Percentiles rank a stretch among this genome's conserved stretches.
phyloP scores from a whole-genome alignment of 2,888 invertebrate genomes.

The Drosophila prostipennis region DNA sequence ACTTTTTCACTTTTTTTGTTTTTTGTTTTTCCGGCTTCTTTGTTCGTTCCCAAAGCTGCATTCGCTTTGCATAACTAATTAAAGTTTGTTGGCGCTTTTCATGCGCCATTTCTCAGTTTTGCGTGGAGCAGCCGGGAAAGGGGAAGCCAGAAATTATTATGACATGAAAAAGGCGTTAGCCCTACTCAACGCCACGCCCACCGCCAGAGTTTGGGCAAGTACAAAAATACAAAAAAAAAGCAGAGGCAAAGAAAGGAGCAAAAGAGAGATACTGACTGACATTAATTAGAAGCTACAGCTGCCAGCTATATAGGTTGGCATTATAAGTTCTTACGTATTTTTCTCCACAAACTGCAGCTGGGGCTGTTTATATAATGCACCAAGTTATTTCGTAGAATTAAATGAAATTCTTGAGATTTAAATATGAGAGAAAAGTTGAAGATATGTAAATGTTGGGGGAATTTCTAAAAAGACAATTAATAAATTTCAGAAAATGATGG shows the following conservation, averaged over 20 bases:
- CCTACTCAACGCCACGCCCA: conserved; percentile 27
- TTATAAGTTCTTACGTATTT: conserved; percentile 20
- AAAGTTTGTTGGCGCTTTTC: conserved; percentile 69
- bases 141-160: conserved; percentile 56
- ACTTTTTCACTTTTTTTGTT: conserved; percentile 13
- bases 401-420: not conserved
- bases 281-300: conserved; percentile 59
- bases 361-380: not conserved
- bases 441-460: not conserved
- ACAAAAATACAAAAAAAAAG: not conserved
- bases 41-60: conserved; percentile 50
- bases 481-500: no score
- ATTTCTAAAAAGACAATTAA: no score
- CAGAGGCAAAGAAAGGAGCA: conserved; percentile 4
- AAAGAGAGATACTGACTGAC: conserved; percentile 38
- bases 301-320: conserved; percentile 39
- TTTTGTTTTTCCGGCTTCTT: conserved; percentile 42
- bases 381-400: not conserved
- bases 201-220: conserved; percentile 12
- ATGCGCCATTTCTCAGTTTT: conserved; percentile 60
- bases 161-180: conserved; percentile 73
- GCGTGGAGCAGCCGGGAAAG: conserved; percentile 14
- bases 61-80: conserved; percentile 75
- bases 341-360: conserved; percentile 21
- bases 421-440: not conserved